Evolutionary conservation across 2,113 vertebrate genomes (phyloP).

Genomic region (Alligator sinensis): DNA sequence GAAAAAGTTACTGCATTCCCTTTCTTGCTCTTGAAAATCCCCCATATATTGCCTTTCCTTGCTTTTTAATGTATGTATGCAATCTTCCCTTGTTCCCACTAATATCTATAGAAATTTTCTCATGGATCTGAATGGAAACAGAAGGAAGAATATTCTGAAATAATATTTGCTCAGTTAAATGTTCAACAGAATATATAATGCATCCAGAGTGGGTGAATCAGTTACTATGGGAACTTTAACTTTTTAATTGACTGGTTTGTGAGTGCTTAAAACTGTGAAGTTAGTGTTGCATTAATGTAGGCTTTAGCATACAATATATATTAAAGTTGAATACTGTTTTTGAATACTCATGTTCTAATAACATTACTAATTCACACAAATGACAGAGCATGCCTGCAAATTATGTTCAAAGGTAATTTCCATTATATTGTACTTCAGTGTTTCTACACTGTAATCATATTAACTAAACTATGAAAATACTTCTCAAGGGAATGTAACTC

Average conservation of each 20-base stretch:
- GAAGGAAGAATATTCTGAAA: not conserved
- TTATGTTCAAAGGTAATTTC: not conserved
- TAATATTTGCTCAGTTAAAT: not conserved
- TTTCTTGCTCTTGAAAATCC: not conserved
- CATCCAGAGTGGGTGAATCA: not conserved
- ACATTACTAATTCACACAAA: not conserved
- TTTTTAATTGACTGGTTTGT: not conserved
- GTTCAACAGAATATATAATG: not conserved
- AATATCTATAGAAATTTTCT: not conserved
- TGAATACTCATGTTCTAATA: not conserved
- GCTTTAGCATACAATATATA: not conserved
- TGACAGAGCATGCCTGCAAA: not conserved
- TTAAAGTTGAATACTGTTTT: not conserved
- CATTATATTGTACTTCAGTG: not conserved
- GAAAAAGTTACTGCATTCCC: not conserved
- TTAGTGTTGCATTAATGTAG: not conserved
- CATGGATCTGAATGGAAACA: not conserved
- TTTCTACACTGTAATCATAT: not conserved
- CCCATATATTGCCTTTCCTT: not conserved
- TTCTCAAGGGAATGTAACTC: not conserved
- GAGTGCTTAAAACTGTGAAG: conserved; percentile 7
- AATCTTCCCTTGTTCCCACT: not conserved
- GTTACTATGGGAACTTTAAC: not conserved
- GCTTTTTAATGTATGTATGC: not conserved
- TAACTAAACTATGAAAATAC: conserved; percentile 15